Evolutionary conservation across 2,888 invertebrate species (phyloP).

Genomic region (Erynnis tages): DNA sequence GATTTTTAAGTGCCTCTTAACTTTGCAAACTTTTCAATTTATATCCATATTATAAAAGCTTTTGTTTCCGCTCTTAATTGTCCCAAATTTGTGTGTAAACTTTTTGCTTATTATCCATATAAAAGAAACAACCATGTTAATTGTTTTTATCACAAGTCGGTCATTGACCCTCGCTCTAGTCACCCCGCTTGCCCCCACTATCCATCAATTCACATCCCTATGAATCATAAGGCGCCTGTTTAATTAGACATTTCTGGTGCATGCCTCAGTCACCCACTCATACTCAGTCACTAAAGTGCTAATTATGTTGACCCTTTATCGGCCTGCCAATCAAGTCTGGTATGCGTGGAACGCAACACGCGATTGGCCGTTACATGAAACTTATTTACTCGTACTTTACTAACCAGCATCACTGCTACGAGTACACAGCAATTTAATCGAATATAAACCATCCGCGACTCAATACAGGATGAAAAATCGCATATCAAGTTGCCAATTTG

Average conservation of each 20-base stretch:
- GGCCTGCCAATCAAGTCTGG: conserved; percentile 52
- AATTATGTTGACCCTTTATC: conserved; percentile 52
- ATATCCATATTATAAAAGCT: too few species aligned
- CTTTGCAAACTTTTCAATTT: too few species aligned
- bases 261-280: conserved; percentile 5
- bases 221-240: conserved; percentile 25
- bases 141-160: too few species aligned
- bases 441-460: conserved; percentile 29
- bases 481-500: conserved; percentile 3
- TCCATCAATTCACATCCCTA: not conserved
- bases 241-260: conserved; percentile 25
- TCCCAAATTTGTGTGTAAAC: too few species aligned
- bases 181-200: not conserved
- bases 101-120: too few species aligned
- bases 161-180: too few species aligned
- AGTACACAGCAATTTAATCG: conserved; percentile 1
- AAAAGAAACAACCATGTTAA: too few species aligned
- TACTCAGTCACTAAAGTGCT: conserved; percentile 24
- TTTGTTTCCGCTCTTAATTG: too few species aligned
- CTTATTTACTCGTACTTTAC: conserved; percentile 14
- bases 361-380: conserved; percentile 37
- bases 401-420: not conserved
- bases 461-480: conserved; percentile 4
- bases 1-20: too few species aligned
- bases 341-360: conserved; percentile 52